Percentiles rank a stretch among this genome's conserved stretches.
These are phyloP conservation scores for Atta colombica DNA, from an alignment of 1,140 invertebrate species.

Conservation along the genomic window DNA sequence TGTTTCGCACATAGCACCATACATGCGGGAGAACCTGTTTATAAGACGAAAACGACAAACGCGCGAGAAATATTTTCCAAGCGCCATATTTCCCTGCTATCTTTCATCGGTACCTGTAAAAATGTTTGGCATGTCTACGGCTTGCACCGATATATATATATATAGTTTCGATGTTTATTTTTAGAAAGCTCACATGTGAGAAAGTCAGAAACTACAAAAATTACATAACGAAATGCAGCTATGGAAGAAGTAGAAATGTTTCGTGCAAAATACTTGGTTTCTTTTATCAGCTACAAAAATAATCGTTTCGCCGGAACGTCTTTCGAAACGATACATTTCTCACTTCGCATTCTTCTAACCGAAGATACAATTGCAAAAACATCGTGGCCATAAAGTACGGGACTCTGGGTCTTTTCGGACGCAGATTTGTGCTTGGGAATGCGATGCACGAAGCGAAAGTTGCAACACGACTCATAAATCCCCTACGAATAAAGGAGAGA, in stretches of 20 bases:
- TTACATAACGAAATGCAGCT: background rate
- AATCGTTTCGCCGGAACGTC: slow-evolving; percentile 11
- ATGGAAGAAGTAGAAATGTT: too few relatives aligned
- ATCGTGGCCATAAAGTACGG: background rate
- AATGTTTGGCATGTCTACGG: background rate
- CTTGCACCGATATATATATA: background rate
- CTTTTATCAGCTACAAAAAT: background rate
- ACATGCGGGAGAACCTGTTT: slow-evolving; percentile 20
- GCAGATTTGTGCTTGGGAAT: slow-evolving; percentile 21
- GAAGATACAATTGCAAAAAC: slow-evolving; percentile 26
- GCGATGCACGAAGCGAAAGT: slow-evolving; percentile 42
- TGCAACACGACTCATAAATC: slow-evolving; percentile 57
- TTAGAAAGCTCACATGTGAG: slow-evolving; percentile 17
- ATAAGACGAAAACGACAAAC: slow-evolving; percentile 22
- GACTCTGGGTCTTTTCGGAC: background rate
- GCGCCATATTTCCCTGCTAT: slow-evolving; percentile 2
- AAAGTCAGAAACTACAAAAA: background rate
- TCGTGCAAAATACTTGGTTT: background rate
- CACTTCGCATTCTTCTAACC: background rate
- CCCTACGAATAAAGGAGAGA: slow-evolving; percentile 34
- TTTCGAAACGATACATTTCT: background rate
- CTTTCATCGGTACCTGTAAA: slow-evolving; percentile 13
- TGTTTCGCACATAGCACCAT: background rate
- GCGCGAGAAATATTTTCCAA: slow-evolving; percentile 23
- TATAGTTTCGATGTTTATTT: background rate